Base-by-base conservation (phyloP, 2,797 vertebrate genomes). In the Argya squamiceps region DNA sequence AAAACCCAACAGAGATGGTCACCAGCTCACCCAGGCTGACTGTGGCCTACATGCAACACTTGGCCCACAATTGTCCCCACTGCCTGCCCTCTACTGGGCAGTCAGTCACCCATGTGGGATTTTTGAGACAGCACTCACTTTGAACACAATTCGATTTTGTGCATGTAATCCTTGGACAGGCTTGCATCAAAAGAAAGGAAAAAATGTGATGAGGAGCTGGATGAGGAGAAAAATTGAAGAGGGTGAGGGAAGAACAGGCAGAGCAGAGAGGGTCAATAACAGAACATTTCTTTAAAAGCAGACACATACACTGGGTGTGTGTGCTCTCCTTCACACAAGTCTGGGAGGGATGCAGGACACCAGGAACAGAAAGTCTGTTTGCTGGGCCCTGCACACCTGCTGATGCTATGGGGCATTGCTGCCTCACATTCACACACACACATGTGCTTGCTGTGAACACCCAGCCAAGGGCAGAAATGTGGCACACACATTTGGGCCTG, bases 361-460 rank as follows among this genome's bases (percentile, higher is more conserved):
- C 29, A n/a, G 26, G 32, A 32, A 5, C 50, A 76, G 36, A 49
- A 17, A 36, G 30, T 32, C 58, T 21, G 11, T 11, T 6, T 27
- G 30, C 36, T 62, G 62, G 34, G 41, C 37, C 80, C 53, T 5
- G 5, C 55, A 52, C 11, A 16, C 9, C 43, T 63, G 56, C 64
- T 7, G 36, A 32, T 65, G 39, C 3, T 1, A 11, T 2, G 11
- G 37, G 58, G 53, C 47, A 82, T 10, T 1, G 8, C 67, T 15
- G 9, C 2, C 2, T 13, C 1, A 0, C 3, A n/a, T n/a, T n/a
- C n/a, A 9, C 47, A 29, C 12, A 39, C 43, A 36, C 26, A 36
- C 1, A 0, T 0, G 14, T 32, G 60, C 56, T 49, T 2, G 3
- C 37, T 46, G 82, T 5, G 4, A 75, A 27, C 26, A 9, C 14